Conservation (phyloP, 1,140 invertebrate genomes). For the Nephotettix cincticeps region DNA sequence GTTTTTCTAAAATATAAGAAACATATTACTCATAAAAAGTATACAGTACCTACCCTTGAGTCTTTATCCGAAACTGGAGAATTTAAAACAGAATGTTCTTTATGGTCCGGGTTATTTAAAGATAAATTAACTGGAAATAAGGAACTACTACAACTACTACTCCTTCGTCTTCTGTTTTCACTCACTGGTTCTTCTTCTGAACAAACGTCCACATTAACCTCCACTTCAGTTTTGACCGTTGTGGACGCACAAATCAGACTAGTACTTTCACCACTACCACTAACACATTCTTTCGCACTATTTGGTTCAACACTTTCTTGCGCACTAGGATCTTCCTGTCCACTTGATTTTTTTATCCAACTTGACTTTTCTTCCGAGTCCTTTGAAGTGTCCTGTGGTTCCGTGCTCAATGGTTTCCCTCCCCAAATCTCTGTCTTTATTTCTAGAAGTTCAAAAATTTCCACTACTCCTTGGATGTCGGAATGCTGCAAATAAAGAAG, state of each 20-base stretch:
- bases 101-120: conserved; percentile 49
- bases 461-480: conserved; percentile 76
- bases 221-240: conserved; percentile 37
- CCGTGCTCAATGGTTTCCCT: conserved; percentile 26
- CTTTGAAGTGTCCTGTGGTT: conserved; percentile 1
- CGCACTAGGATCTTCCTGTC: conserved; percentile 42
- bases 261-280: conserved; percentile 43
- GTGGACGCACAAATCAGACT: conserved; percentile 31
- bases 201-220: conserved; percentile 30
- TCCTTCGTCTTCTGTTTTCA: conserved; percentile 28
- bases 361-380: background rate
- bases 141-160: conserved; percentile 46
- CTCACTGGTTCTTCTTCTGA: conserved; percentile 9
- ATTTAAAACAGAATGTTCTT: conserved; percentile 15
- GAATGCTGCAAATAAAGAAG: conserved; percentile 61
- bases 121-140: conserved; percentile 77
- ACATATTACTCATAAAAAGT: background rate
- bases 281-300: conserved; percentile 16
- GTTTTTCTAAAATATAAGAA: no score
- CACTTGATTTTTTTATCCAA: conserved; percentile 20
- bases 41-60: conserved; percentile 17
- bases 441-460: conserved; percentile 76
- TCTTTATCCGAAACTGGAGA: conserved; percentile 21
- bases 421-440: conserved; percentile 75
- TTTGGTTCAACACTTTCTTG: conserved; percentile 3